These are phyloP conservation scores for Selenia dentaria DNA, from an alignment of 2,888 invertebrate genomes.

Conservation along the genomic window DNA sequence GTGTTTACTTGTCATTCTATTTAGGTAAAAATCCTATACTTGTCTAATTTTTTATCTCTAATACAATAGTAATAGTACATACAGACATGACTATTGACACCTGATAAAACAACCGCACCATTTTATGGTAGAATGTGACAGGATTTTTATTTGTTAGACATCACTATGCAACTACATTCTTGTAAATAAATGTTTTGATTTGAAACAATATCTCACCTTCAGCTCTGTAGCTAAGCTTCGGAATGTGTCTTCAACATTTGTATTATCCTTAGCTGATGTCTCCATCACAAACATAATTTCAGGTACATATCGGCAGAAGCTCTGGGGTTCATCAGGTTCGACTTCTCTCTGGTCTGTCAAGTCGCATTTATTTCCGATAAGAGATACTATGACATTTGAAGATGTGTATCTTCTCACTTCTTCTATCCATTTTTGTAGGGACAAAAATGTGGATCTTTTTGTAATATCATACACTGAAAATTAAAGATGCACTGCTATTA, in stretches of 20 bases:
- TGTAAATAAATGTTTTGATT: too few relatives aligned
- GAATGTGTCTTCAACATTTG: conserved; percentile 95
- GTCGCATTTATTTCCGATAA: conserved; percentile 97
- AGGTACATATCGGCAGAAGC: conserved; percentile 93
- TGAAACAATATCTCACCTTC: conserved; percentile 81
- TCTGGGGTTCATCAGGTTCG: conserved; percentile 93
- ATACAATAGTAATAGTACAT: too few relatives aligned
- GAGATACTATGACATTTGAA: conserved; percentile 94
- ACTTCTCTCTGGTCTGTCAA: conserved; percentile 92
- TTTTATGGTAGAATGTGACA: too few relatives aligned
- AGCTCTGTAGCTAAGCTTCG: conserved; percentile 93
- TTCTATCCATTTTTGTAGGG: conserved; percentile 97
- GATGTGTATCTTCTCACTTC: conserved; percentile 98
- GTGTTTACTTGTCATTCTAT: too few relatives aligned
- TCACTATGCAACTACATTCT: too few relatives aligned
- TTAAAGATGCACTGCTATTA: background rate
- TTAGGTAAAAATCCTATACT: too few relatives aligned
- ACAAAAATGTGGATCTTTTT: conserved; percentile 95
- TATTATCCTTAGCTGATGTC: conserved; percentile 96
- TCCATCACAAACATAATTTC: conserved; percentile 95
- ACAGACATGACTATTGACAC: too few relatives aligned
- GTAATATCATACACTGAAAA: conserved; percentile 96
- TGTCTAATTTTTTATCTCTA: too few relatives aligned
- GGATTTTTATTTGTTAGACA: too few relatives aligned
- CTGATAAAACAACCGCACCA: too few relatives aligned